Base-by-base conservation (phyloP, 1,140 invertebrate species). In the Nasonia longicornis region DNA sequence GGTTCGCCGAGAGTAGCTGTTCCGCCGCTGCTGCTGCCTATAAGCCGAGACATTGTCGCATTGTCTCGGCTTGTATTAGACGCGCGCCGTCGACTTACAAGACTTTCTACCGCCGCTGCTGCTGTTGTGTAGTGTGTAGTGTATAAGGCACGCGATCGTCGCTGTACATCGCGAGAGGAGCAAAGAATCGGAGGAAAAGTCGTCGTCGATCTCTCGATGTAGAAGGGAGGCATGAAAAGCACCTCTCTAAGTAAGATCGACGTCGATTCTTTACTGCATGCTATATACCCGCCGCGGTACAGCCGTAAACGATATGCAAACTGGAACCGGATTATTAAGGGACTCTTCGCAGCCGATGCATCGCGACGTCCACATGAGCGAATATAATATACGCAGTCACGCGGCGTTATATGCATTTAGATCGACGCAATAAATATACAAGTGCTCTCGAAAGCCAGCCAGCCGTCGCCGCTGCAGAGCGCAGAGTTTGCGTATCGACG, bases 401-500 rank as follows among this genome's bases (percentile, higher is more conserved):
- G 20, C 16, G 20, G 20, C 3, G n/a, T 58, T 58, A 58, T 58
- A 58, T 58, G 52, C 52, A 58, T 58, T 67, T 26, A 31, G 64
- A 31, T 67, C 64, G 26, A 67, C 64, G 26, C 26, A 31, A 67
- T 67, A 67, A 67, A 67, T 67, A 67, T 67, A 22, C 12, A 58
- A 31, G 14, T 29, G 64, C 26, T 2, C 20, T 58, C 14, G 52
- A 58, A 58, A 67, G 26, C 26, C 26, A 16, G 11, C 11, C 38
- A 42, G 26, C 26, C n/a, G 64, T 7, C 38, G 38, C 38, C 1
- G 38, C 38, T 26, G 86, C 12, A 2, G 8, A 31, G 29, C 0
- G 26, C 31, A 42, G 69, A 35, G 69, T 73, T 26, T 66, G 58
- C 35, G 87, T 12, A 69, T 67, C 16, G n/a, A 16, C 64, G 64